phyloP scores from a whole-genome alignment of 2,113 vertebrate genomes.

The Nyctibius bracteatus region DNA sequence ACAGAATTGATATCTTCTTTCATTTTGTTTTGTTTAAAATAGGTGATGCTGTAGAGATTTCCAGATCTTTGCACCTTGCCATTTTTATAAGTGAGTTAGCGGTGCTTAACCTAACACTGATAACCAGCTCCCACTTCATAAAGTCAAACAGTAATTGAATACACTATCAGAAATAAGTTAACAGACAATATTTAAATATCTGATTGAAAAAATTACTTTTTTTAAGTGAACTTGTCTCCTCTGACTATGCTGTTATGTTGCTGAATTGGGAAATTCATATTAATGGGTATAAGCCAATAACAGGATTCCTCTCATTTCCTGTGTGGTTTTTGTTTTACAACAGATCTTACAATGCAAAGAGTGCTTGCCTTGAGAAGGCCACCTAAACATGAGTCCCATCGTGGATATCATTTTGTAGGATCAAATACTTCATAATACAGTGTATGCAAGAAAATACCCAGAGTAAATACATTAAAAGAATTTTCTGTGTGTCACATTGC shows the following conservation, averaged over 20 bases:
- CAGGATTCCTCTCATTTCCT: background rate
- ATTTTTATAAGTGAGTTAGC: slow-evolving; percentile 31
- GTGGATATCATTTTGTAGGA: background rate
- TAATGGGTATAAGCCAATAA: background rate
- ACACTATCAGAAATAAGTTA: slow-evolving; percentile 1
- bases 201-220: background rate
- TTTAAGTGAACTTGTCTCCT: background rate
- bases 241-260: slow-evolving; percentile 1
- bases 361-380: background rate
- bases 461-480: slow-evolving; percentile 21
- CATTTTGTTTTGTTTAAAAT: background rate
- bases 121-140: background rate
- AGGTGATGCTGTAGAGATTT: background rate
- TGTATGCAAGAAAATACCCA: slow-evolving; percentile 40
- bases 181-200: background rate
- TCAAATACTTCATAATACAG: slow-evolving; percentile 30
- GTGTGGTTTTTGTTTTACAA: background rate
- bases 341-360: background rate
- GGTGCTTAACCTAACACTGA: background rate
- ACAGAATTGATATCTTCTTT: background rate
- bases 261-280: slow-evolving; percentile 9
- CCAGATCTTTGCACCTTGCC: slow-evolving; percentile 18
- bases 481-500: slow-evolving; percentile 60
- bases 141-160: background rate
- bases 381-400: background rate